These are phyloP conservation scores for Seriola quinqueradiata DNA, from an alignment of 2,113 vertebrate species.

Conservation along the genomic window DNA sequence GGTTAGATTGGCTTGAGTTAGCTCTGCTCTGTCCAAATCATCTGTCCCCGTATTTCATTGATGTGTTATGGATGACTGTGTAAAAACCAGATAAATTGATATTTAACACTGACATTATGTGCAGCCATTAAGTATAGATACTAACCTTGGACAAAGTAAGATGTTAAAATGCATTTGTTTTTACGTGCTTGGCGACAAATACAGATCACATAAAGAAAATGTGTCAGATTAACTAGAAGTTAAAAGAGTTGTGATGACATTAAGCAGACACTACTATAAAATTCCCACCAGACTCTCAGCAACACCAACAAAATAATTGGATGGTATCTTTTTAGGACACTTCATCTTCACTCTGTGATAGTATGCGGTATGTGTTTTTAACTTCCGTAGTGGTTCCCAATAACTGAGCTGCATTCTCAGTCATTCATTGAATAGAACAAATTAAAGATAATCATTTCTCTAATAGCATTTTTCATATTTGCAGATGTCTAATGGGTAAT, in stretches of 20 bases:
- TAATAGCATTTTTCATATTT: neutral
- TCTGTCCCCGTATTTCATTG: conserved; percentile 20
- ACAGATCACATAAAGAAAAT: neutral
- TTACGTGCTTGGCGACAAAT: neutral
- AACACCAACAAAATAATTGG: neutral
- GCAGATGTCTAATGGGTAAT: neutral
- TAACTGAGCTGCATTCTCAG: neutral
- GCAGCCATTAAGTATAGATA: conserved; percentile 4
- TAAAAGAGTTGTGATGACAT: neutral
- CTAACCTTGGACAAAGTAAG: conserved; percentile 18
- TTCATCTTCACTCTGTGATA: neutral
- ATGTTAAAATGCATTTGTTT: neutral
- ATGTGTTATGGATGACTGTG: conserved; percentile 20
- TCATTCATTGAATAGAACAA: no score
- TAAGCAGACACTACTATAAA: neutral
- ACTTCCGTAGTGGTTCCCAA: neutral
- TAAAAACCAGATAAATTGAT: conserved; percentile 22
- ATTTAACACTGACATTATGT: conserved; percentile 12
- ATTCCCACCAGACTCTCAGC: neutral
- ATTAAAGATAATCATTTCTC: no score
- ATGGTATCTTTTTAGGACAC: neutral
- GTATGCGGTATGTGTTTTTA: neutral
- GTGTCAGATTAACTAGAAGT: neutral
- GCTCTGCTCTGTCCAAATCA: conserved; percentile 38
- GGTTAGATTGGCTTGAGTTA: conserved; percentile 37